Evolutionary conservation across 2,888 invertebrate genomes (phyloP), one percentile per base, ranked within the genome.

Genomic region (Autographa pulchrina): DNA sequence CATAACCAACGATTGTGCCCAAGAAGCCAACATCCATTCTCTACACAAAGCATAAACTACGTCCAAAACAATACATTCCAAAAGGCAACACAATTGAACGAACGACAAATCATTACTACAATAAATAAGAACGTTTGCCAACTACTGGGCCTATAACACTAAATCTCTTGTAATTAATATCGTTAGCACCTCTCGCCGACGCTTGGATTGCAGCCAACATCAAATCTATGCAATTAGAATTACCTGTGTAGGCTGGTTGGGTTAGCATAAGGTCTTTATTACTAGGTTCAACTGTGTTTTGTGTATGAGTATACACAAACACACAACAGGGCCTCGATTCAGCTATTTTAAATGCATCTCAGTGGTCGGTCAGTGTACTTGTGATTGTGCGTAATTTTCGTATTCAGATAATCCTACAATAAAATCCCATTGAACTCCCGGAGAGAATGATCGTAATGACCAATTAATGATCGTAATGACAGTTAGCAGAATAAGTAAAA

Each of bases 191-290:
- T 80, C 77, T 73, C 85, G 35, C 67, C 74, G 77, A 77, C 85
- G 74, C 68, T 84, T 84, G 83, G 85, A 74, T 58, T 70, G 32
- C 31, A 18, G 83, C 83, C 83, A 84, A 77, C 65, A 38, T 61
- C 74, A 83, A 84, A 85, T 84, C 81, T 81, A 85, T 79, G 84
- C 86, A 86, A 86, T 85, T 86, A 84, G 82, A 82, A 84, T 86
- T 86, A 90, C 89, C 89, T 91, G 87, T 71, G 70, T 76, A 60
- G 41, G 66, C 76, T 64, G 65, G 60, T 65, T 35, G 11, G 38
- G 38, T 38, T 38, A 11, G 11, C 38, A 38, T 38, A 38, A 18
- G 25, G 48, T 62, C 61, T 56, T 41, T 13, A 38, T 59, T 56
- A 32, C 9, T 16, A 16, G 16, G n/a, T 31, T 9, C 52, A 18